A percentile compares a stretch with the other conserved stretches of the same genome.
phyloP scores from a whole-genome alignment of 2,113 vertebrate genomes.

The Cottus gobio region DNA sequence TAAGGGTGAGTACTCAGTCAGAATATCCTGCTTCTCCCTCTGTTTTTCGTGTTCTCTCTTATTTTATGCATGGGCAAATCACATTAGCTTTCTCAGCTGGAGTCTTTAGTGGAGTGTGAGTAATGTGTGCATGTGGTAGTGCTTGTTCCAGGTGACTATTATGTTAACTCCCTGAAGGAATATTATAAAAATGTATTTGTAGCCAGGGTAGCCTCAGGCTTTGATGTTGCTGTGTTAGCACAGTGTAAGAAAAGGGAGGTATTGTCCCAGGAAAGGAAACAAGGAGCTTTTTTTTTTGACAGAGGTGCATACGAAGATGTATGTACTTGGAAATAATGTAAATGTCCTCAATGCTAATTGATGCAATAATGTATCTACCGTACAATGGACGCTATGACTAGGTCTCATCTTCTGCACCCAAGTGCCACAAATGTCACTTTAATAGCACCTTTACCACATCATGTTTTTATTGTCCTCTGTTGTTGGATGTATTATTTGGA shows the following conservation, averaged over 20 bases:
- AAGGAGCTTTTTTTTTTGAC: conserved; percentile 43
- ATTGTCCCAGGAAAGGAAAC: conserved; percentile 1
- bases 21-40: conserved; percentile 42
- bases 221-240: conserved; percentile 33
- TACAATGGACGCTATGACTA: not conserved
- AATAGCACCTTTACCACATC: conserved; percentile 27
- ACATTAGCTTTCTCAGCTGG: conserved; percentile 71
- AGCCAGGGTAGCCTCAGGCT: conserved; percentile 25
- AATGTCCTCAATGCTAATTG: conserved; percentile 48
- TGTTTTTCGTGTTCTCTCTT: conserved; percentile 49
- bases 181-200: conserved; percentile 56
- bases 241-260: conserved; percentile 13
- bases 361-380: conserved; percentile 4
- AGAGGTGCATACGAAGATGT: conserved; percentile 32
- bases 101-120: conserved; percentile 65
- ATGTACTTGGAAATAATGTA: conserved; percentile 45
- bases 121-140: conserved; percentile 51
- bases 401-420: conserved; percentile 21
- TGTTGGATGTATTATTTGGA: conserved; percentile 57
- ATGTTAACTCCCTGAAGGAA: conserved; percentile 36
- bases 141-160: conserved; percentile 67
- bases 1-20: conserved; percentile 50
- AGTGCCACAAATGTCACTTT: conserved; percentile 57
- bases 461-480: conserved; percentile 49
- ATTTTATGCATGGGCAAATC: conserved; percentile 78